Percentiles rank a stretch among this genome's conserved stretches.
phyloP scores from a whole-genome alignment of 2,888 invertebrate species.

The Sesia apiformis region DNA sequence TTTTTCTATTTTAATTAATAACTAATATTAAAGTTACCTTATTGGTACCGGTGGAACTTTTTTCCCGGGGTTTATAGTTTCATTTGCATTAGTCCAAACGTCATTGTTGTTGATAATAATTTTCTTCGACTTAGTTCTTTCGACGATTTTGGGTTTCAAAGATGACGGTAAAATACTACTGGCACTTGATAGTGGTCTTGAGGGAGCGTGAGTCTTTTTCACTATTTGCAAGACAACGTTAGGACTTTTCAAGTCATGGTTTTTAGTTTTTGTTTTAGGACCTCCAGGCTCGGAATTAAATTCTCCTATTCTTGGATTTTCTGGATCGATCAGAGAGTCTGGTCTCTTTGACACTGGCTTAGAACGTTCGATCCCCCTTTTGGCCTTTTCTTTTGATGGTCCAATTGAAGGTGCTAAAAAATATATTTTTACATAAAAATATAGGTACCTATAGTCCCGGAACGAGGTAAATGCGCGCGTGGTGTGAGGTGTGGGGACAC shows the following conservation, averaged over 20 bases:
- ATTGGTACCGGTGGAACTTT: conserved; percentile 30
- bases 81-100: conserved; percentile 52
- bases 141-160: conserved; percentile 40
- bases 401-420: conserved; percentile 25
- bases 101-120: conserved; percentile 64
- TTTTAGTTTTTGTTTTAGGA: conserved; percentile 7
- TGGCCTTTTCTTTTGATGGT: conserved; percentile 11
- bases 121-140: conserved; percentile 42
- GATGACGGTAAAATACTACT: conserved; percentile 49
- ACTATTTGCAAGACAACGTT: conserved; percentile 57
- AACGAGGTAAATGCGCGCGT: no score
- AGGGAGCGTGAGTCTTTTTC: conserved; percentile 42
- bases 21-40: conserved; percentile 31
- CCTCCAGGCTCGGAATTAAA: not conserved
- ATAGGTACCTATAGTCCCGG: no score
- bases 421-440: no score
- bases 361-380: conserved; percentile 31
- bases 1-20: no score
- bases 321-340: conserved; percentile 37
- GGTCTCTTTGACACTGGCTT: conserved; percentile 25
- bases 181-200: conserved; percentile 10
- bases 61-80: conserved; percentile 28
- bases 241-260: conserved; percentile 35
- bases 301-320: conserved; percentile 24
- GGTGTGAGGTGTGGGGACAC: no score